Base-by-base conservation (phyloP, 1,140 invertebrate genomes). In the Melanaphis sacchari region DNA sequence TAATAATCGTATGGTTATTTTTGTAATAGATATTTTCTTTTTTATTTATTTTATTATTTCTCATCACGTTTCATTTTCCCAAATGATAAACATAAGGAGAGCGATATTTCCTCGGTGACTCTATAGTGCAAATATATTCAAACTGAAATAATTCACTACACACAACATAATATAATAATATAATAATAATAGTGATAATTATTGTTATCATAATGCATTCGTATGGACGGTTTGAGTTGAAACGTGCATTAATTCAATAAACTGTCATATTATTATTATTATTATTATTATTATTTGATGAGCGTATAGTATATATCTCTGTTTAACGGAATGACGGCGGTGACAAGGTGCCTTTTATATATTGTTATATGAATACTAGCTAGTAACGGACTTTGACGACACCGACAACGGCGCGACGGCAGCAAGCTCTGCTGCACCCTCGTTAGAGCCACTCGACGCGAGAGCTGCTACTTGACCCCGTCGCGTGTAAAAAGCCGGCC, bases 401-500 rank as follows among this genome's bases (percentile, higher is more conserved):
- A 85, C 38, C 40, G 40, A 84, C 82, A 36, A 54, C 36, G 88
- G 38, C 31, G 85, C 38, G 82, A 46, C 31, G 52, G 66, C n/a
- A 76, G 8, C 41, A 36, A 43, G n/a, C 38, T 38, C 88, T 22
- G 59, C 59, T 76, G 31, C 59, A 81, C 91, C 91, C 66, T 81
- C 43, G 91, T 92, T 92, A 92, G 43, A 92, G 49, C 31, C 8
- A 22, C 41, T 92, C 91, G 18, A 92, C 43, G 22, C 43, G 76
- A 92, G 66, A 46, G 66, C 59, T 24, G 7, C 31, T 46, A 92
- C 91, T 92, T 92, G 66, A 92, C 91, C 66, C 66, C 9, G 26
- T n/a, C n/a, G 76, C 49, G 5, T 36, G 46, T 52, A 18, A 82
- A 81, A 81, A 92, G 76, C 91, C 46, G 46, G 40, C n/a, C 88